These are phyloP conservation scores for Bombus haemorrhoidalis DNA, from an alignment of 1,140 invertebrate species.

Conservation along the genomic window DNA sequence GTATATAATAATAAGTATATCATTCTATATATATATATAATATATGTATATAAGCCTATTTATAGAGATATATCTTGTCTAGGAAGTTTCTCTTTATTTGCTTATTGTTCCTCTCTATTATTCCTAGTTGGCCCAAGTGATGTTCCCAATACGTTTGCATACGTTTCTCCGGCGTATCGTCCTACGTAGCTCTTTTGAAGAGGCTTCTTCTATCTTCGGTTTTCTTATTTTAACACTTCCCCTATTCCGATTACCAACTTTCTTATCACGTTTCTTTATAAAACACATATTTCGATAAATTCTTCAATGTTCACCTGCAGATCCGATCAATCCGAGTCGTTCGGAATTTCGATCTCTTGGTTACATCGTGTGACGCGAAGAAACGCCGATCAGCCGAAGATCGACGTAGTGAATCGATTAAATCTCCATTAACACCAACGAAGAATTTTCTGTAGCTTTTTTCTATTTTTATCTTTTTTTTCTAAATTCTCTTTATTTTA, in stretches of 20 bases:
- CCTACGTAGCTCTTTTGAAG: neutral
- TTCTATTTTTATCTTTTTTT: neutral
- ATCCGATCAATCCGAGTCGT: neutral
- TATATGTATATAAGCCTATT: slow-evolving; percentile 32
- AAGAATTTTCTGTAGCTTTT: neutral
- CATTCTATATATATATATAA: slow-evolving; percentile 35
- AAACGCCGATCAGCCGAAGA: neutral
- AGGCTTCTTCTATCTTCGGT: neutral
- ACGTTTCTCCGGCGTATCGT: slow-evolving; percentile 35
- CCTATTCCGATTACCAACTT: neutral
- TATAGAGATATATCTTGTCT: slow-evolving; percentile 48
- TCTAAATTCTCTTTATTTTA: neutral
- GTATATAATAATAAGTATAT: slow-evolving; percentile 1
- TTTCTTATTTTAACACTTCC: neutral
- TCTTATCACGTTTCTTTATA: neutral
- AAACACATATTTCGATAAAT: neutral
- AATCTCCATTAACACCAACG: neutral
- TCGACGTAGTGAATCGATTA: neutral
- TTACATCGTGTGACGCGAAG: neutral
- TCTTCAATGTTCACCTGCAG: neutral
- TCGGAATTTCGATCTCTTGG: neutral
- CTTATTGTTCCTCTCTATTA: slow-evolving; percentile 60
- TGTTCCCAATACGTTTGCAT: slow-evolving; percentile 62
- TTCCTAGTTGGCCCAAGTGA: slow-evolving; percentile 64
- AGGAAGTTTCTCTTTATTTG: slow-evolving; percentile 56